A percentile compares a stretch with the other conserved stretches of the same genome.
Evolutionary conservation across 37 sponge, comb jelly and placozoan genomes (phyloP).

Genomic region (Halisarca cf. caerulea): DNA sequence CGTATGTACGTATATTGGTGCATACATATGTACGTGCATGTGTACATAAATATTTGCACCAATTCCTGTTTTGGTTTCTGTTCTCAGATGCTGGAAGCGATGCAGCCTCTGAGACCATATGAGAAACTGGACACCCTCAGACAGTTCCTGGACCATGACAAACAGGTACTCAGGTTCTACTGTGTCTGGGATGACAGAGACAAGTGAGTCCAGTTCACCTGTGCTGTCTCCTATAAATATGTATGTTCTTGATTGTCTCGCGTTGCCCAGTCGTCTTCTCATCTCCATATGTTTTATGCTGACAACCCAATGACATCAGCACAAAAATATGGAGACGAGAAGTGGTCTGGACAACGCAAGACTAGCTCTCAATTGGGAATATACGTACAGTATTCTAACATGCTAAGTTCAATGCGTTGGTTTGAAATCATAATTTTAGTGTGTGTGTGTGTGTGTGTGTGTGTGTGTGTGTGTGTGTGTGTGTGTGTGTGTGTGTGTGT

Average conservation of each 20-base stretch:
- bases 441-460: background rate
- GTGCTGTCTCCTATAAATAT: background rate
- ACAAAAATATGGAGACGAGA: too few relatives aligned
- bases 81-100: constrained; percentile 64
- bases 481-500: background rate
- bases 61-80: background rate
- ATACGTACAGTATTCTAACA: too few relatives aligned
- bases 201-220: constrained; percentile 34
- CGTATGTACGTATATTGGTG: too few relatives aligned
- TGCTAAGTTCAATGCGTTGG: too few relatives aligned
- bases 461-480: background rate
- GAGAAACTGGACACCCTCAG: constrained; percentile 87
- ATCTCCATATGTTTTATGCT: too few relatives aligned
- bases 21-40: too few relatives aligned
- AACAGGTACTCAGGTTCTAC: constrained; percentile 91
- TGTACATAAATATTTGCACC: too few relatives aligned
- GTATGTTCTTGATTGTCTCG: background rate
- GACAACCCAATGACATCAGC: too few relatives aligned
- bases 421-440: too few relatives aligned
- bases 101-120: constrained; percentile 98
- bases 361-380: too few relatives aligned
- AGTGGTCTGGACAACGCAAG: too few relatives aligned
- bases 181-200: constrained; percentile 94
- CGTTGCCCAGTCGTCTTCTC: background rate
- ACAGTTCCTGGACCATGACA: constrained; percentile 95